A percentile compares a stretch with the other conserved stretches of the same genome.
Evolutionary conservation across 2,797 vertebrate species (phyloP).

Genomic region (Coregonus sp.): DNA sequence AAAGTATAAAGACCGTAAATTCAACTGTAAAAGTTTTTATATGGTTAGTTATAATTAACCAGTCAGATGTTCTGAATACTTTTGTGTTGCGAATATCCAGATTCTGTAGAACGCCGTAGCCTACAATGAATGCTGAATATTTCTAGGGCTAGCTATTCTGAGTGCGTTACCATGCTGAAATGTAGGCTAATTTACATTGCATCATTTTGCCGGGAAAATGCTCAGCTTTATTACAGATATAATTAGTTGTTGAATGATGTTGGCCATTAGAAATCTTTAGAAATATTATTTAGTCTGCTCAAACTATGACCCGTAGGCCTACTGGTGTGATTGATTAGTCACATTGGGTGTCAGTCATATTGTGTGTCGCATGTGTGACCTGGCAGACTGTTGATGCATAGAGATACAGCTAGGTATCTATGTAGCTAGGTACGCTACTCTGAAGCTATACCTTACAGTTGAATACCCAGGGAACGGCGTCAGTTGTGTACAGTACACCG

Average conservation of each 20-base stretch:
- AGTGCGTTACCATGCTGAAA: background rate
- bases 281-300: background rate
- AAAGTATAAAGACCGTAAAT: background rate
- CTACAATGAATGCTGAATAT: background rate
- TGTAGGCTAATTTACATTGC: background rate
- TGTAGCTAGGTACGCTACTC: background rate
- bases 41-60: background rate
- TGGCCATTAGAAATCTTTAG: background rate
- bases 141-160: background rate
- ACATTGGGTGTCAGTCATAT: background rate
- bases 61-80: background rate
- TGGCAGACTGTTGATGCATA: conserved; percentile 4
- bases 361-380: background rate
- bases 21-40: background rate
- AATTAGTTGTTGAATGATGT: background rate
- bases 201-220: background rate
- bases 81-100: background rate
- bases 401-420: background rate
- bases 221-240: background rate
- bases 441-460: background rate
- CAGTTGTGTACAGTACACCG: background rate
- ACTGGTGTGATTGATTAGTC: background rate
- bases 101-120: background rate
- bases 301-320: background rate
- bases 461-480: too few relatives aligned